A percentile compares a stretch with the other conserved stretches of the same genome.
Evolutionary conservation across 2,797 vertebrate species (phyloP).

Genomic region (Pteropus rufus): DNA sequence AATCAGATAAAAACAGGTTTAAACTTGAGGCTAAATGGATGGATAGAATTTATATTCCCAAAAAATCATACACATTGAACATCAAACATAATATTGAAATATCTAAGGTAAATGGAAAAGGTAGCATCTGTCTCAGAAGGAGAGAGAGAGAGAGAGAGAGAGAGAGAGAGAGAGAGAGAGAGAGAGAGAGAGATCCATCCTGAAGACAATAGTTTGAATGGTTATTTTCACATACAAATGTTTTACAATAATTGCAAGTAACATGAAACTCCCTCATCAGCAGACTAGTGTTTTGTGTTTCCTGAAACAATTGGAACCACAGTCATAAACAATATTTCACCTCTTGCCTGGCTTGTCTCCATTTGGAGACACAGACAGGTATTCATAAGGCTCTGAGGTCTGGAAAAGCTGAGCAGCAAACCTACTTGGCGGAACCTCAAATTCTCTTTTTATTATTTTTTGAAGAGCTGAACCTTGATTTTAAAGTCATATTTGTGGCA

Average conservation of each 20-base stretch:
- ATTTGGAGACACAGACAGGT: constrained; percentile 46
- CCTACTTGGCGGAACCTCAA: constrained; percentile 36
- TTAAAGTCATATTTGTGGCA: constrained; percentile 41
- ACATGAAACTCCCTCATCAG: constrained; percentile 34
- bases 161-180: not conserved
- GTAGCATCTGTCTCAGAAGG: not conserved
- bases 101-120: not conserved
- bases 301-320: constrained; percentile 12
- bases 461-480: constrained; percentile 13
- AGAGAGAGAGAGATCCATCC: not conserved
- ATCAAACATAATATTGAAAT: constrained; percentile 6
- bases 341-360: constrained; percentile 20
- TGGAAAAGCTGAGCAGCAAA: constrained; percentile 39
- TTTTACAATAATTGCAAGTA: constrained; percentile 54
- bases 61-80: not conserved
- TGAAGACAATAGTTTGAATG: not conserved
- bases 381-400: constrained; percentile 27
- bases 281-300: not conserved
- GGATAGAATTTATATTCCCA: not conserved
- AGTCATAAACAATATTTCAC: constrained; percentile 21
- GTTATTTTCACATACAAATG: constrained; percentile 30
- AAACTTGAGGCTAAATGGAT: not conserved
- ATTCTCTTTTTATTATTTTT: constrained; percentile 36
- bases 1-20: not conserved
- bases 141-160: not conserved